Evolutionary conservation across 64 coral and sea anemone species (phyloP), one percentile per base, ranked within the genome.

Genomic region (Stylophora pistillata): DNA sequence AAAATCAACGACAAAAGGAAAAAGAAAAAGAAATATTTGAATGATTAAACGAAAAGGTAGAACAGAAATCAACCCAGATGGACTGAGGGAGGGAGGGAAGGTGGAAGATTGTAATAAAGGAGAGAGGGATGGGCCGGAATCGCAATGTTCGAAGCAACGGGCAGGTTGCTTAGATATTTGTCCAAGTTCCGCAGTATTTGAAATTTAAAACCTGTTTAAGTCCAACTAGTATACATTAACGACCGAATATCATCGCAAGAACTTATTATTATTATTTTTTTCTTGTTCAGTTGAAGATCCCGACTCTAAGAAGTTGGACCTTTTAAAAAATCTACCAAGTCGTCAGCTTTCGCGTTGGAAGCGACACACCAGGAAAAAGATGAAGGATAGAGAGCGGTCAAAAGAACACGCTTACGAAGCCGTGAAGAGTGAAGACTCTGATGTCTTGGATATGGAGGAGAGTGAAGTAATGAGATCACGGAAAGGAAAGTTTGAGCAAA

Each of bases 291-390:
- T 27, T 28, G 61, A 84, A 5, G 60, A 63, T 27, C 3, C 7
- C 21, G n/a, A 25, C 23, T 15, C 16, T 41, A 63, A 17, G 12
- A 33, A 34, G 1, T 0, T 33, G 1, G 52, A 78, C 37, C 55
- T 78, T 55, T 63, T 91, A 7, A 86, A 92, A 56, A 56, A 10
- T 86, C 61, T 86, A 17, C 82, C 82, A 0, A 86, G 73, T 71
- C 90, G 82, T 71, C 90, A 92, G 54, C 76, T 86, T 25, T 74
- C 90, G 15, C 21, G 60, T 66, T 92, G 81, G 90, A 70, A 86
- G 52, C 47, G 60, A 25, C 21, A 20, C 66, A 21, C 80, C 1
- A 62, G 31, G 25, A 37, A 53, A 13, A 84, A 53, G 69, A 84
- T 84, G 80, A 33, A 63, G 5, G 80, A n/a, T 31, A 9, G 33